Evolutionary conservation across 2,888 invertebrate genomes (phyloP).

Genomic region (Apotomis turbidana): DNA sequence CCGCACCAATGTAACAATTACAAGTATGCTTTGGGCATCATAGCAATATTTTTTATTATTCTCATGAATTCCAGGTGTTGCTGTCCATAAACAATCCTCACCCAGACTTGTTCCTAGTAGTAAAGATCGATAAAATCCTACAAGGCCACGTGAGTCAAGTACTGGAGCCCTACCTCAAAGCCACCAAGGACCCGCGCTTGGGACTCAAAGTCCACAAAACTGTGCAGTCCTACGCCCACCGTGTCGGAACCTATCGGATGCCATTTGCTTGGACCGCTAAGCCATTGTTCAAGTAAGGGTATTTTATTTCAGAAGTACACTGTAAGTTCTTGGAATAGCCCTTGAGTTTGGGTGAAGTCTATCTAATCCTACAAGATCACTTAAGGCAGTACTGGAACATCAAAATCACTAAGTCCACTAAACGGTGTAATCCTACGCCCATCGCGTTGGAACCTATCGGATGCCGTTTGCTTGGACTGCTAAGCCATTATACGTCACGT

Average conservation of each 20-base stretch:
- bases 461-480: constrained; percentile 99
- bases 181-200: constrained; percentile 90
- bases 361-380: constrained; percentile 86
- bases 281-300: constrained; percentile 88
- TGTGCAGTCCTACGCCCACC: constrained; percentile 90
- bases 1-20: too few species aligned
- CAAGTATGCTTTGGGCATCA: too few species aligned
- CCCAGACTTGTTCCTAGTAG: constrained; percentile 95
- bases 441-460: constrained; percentile 93
- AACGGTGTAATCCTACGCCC: constrained; percentile 90
- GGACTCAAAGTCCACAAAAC: constrained; percentile 92
- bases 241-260: constrained; percentile 96
- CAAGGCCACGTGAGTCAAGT: constrained; percentile 94
- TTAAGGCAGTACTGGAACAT: too few species aligned
- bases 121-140: constrained; percentile 96
- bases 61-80: constrained; percentile 86
- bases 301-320: not conserved
- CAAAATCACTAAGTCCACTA: constrained; percentile 91
- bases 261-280: constrained; percentile 99
- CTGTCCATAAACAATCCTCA: constrained; percentile 95
- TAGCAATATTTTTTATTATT: too few species aligned
- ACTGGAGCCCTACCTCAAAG: constrained; percentile 93
- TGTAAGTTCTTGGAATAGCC: too few species aligned
- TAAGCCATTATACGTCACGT: constrained; percentile 87
- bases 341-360: too few species aligned